Evolutionary conservation across 2,888 invertebrate genomes (phyloP), one percentile per base, ranked within the genome.

Genomic region (Strigamia crassipes): DNA sequence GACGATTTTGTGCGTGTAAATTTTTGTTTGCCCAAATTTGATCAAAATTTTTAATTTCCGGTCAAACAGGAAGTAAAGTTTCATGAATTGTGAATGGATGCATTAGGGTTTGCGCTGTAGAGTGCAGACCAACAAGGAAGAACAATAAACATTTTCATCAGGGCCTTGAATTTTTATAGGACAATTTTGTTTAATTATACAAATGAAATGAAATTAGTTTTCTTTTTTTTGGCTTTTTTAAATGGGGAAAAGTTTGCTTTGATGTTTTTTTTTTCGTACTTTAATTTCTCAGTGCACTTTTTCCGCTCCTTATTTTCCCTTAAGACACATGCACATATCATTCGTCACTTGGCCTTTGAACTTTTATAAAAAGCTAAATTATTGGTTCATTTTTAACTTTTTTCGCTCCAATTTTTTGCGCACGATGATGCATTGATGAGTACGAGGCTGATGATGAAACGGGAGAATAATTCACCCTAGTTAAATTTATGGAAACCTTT

Each of bases 401-500:
- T 66, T 66, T 21, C 6, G 6, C 6, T 6, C 15, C 15, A 66
- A 18, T 66, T 66, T 66, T 66, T 66, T 66, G 21, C 23, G 2
- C 23, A 2, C 2, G 21, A 66, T 66, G 23, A 66, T 21, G 21
- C 21, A 66, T 66, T 66, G 61, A 66, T 23, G 23, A 66, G 61
- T 66, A 66, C 61, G 21, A 66, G 12, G 61, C 61, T 66, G 61
- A 23, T 66, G 61, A 66, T 66, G 61, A 66, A 66, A 66, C 23
- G 61, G 61, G 61, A 23, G 61, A 66, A 66, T 66, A 66, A 66
- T 66, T 66, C 61, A 66, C 61, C 61, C 61, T 66, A 21, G 61
- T 21, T 46, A 66, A 66, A 66, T 66, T 66, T 66, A 66, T 66
- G 61, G 23, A 66, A 66, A 66, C 61, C 61, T 66, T 66, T 66